Evolutionary conservation across 2,113 vertebrate genomes (phyloP).

Genomic region (Ceyx melanurus): DNA sequence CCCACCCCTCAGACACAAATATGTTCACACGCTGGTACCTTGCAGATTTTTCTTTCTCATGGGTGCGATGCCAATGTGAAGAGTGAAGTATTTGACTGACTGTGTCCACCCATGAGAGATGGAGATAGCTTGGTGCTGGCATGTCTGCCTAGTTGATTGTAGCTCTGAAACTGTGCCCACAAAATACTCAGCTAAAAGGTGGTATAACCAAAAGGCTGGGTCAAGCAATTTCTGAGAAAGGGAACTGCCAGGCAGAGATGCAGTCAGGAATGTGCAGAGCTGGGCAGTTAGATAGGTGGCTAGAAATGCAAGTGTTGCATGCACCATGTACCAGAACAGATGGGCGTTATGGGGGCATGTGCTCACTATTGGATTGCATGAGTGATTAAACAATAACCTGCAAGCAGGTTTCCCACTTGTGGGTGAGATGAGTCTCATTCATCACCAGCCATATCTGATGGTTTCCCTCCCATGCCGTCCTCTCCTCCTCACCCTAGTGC

Average conservation of each 20-base stretch:
- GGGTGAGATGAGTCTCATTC: conserved; percentile 64
- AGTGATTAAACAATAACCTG: conserved; percentile 71
- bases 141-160: conserved; percentile 25
- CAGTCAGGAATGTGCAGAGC: not conserved
- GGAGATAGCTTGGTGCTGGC: conserved; percentile 9
- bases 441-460: conserved; percentile 16
- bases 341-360: conserved; percentile 68
- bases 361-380: conserved; percentile 58
- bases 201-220: not conserved
- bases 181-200: not conserved
- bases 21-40: not conserved
- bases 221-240: not conserved
- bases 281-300: not conserved
- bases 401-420: conserved; percentile 70
- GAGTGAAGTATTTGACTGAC: conserved; percentile 22
- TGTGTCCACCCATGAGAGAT: conserved; percentile 30
- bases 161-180: conserved; percentile 2
- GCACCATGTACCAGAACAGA: conserved; percentile 45
- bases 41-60: conserved; percentile 31
- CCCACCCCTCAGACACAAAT: conserved; percentile 23
- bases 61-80: not conserved
- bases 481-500: conserved; percentile 12
- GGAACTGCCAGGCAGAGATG: not conserved
- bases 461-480: conserved; percentile 3
- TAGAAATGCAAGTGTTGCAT: conserved; percentile 46